phyloP scores from a whole-genome alignment of 2,797 vertebrate genomes.

The Taenioides sp. region DNA sequence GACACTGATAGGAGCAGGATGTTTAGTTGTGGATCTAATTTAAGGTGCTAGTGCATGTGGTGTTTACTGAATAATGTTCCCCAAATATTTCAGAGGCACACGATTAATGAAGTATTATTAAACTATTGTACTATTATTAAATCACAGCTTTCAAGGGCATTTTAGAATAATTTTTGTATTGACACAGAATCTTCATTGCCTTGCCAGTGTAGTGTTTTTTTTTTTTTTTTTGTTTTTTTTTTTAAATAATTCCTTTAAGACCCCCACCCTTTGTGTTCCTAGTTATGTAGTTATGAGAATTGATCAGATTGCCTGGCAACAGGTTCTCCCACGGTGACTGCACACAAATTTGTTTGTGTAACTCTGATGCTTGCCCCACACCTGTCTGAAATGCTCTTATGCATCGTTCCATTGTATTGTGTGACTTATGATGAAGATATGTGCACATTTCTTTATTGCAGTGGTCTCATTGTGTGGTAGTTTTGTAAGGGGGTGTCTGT shows the following conservation, averaged over 20 bases:
- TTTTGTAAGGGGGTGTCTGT: constrained; percentile 64
- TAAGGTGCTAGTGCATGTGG: constrained; percentile 51
- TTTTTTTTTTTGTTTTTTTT: constrained; percentile 16
- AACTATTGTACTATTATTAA: constrained; percentile 45
- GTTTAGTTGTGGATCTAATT: constrained; percentile 51
- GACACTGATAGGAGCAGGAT: constrained; percentile 35
- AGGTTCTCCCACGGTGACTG: constrained; percentile 24
- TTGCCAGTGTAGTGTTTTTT: not conserved
- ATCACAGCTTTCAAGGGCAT: constrained; percentile 22
- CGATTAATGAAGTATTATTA: constrained; percentile 33
- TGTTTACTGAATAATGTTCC: constrained; percentile 48
- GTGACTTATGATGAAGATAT: constrained; percentile 16
- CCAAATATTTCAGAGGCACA: constrained; percentile 31
- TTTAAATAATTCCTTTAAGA: constrained; percentile 30
- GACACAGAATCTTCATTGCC: not conserved
- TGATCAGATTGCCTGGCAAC: constrained; percentile 38
- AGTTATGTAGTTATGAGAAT: constrained; percentile 41
- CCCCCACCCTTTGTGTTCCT: constrained; percentile 29
- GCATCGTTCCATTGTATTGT: constrained; percentile 27
- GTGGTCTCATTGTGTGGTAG: constrained; percentile 43
- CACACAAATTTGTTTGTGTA: constrained; percentile 48
- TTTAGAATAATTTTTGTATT: not conserved
- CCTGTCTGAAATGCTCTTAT: constrained; percentile 11
- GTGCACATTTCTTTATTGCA: constrained; percentile 34
- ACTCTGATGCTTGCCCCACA: constrained; percentile 10